Conservation (phyloP, 2,113 vertebrate species). For the Eudyptes chrysolophus region DNA sequence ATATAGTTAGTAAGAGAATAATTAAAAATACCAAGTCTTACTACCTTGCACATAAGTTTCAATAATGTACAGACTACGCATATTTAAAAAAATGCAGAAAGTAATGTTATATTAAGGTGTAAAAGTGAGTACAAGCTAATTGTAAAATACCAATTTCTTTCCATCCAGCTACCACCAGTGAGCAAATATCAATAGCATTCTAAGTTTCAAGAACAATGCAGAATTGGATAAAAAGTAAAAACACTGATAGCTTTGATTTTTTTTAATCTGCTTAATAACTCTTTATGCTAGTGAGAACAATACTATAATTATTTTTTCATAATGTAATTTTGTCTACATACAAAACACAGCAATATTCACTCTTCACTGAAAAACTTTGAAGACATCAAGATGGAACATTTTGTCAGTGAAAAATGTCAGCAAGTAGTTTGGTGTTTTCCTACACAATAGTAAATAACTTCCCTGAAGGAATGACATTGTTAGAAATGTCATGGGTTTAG, state of each 20-base stretch:
- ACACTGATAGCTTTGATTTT: neutral
- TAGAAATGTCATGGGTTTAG: neutral
- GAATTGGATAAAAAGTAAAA: neutral
- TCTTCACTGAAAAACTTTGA: neutral
- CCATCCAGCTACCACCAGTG: neutral
- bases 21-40: neutral
- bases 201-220: neutral
- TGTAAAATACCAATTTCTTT: neutral
- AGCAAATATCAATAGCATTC: neutral
- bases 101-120: neutral
- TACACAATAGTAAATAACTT: neutral
- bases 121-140: neutral
- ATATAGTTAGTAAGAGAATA: neutral
- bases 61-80: neutral
- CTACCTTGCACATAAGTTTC: neutral
- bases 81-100: neutral
- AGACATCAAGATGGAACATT: neutral
- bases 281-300: neutral
- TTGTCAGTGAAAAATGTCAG: neutral
- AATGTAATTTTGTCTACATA: neutral
- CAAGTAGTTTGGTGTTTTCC: neutral
- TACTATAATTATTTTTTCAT: neutral
- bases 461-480: neutral
- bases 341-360: neutral
- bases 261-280: neutral